phyloP scores from a whole-genome alignment of 1,140 invertebrate species.

The Pseudomyrmex sp. region DNA sequence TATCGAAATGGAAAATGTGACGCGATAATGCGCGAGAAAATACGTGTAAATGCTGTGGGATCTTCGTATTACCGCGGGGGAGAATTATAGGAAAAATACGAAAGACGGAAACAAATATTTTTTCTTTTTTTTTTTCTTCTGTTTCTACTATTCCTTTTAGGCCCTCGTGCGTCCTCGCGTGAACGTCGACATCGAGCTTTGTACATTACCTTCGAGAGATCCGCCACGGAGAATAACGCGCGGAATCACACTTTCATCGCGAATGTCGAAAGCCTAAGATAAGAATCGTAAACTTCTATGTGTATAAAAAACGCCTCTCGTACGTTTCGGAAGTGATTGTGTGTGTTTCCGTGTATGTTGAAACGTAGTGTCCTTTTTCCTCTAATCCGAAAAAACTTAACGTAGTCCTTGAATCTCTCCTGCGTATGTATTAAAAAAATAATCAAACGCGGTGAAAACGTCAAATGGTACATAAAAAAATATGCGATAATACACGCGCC shows the following conservation, averaged over 20 bases:
- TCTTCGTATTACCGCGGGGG: not conserved
- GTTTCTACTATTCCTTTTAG: slow-evolving; percentile 56
- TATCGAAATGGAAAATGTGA: not conserved
- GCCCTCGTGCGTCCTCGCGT: slow-evolving; percentile 70
- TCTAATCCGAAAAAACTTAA: not conserved
- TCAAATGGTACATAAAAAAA: slow-evolving; percentile 51
- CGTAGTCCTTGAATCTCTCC: not conserved
- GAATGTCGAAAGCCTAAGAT: slow-evolving; percentile 30
- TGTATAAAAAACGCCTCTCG: slow-evolving; percentile 8
- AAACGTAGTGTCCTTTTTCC: not conserved
- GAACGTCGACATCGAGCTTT: slow-evolving; percentile 68
- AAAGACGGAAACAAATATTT: slow-evolving; percentile 26
- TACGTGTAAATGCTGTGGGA: not conserved
- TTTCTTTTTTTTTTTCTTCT: not conserved
- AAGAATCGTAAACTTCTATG: slow-evolving; percentile 13
- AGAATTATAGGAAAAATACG: slow-evolving; percentile 2
- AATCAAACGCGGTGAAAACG: slow-evolving; percentile 17
- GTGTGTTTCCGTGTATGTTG: not conserved
- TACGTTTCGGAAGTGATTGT: slow-evolving; percentile 37
- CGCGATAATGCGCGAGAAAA: slow-evolving; percentile 8
- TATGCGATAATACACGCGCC: slow-evolving; percentile 34
- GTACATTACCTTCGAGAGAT: slow-evolving; percentile 57
- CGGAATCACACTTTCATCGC: slow-evolving; percentile 62
- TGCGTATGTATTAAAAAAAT: not conserved
- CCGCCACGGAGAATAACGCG: slow-evolving; percentile 39